phyloP scores from a whole-genome alignment of 2,113 vertebrate species.

The Gallinago paraguaiae region DNA sequence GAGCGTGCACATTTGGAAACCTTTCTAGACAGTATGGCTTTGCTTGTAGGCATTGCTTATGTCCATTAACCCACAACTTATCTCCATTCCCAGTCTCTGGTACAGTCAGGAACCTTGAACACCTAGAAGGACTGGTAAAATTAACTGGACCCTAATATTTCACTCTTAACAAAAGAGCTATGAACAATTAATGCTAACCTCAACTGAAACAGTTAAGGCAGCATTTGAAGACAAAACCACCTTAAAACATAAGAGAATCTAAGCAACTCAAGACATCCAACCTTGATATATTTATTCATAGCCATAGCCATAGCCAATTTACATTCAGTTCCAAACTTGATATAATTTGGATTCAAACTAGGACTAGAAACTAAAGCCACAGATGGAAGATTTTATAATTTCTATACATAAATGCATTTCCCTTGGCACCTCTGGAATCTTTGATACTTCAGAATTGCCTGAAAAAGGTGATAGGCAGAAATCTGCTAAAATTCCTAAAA shows the following conservation, averaged over 20 bases:
- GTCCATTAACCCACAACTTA: not conserved
- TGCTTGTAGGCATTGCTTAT: not conserved
- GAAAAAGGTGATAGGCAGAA: not conserved
- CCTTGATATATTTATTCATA: not conserved
- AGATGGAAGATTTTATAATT: slow-evolving; percentile 30
- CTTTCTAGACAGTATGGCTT: not conserved
- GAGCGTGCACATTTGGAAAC: not conserved
- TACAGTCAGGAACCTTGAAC: not conserved
- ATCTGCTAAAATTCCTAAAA: not conserved
- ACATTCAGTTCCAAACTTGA: not conserved
- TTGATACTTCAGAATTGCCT: not conserved
- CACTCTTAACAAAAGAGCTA: not conserved
- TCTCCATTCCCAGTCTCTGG: not conserved
- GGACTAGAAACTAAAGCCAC: not conserved
- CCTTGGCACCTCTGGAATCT: not conserved
- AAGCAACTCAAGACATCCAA: not conserved
- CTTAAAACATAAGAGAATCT: not conserved
- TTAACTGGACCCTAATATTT: not conserved
- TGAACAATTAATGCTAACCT: not conserved
- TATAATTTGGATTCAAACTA: not conserved
- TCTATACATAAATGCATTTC: slow-evolving; percentile 44
- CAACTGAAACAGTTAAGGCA: not conserved
- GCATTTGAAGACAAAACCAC: not conserved
- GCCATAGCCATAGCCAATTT: not conserved
- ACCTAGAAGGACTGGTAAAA: not conserved